These are phyloP conservation scores for Patella pellucida DNA, from an alignment of 2,888 invertebrate species.

Conservation along the genomic window DNA sequence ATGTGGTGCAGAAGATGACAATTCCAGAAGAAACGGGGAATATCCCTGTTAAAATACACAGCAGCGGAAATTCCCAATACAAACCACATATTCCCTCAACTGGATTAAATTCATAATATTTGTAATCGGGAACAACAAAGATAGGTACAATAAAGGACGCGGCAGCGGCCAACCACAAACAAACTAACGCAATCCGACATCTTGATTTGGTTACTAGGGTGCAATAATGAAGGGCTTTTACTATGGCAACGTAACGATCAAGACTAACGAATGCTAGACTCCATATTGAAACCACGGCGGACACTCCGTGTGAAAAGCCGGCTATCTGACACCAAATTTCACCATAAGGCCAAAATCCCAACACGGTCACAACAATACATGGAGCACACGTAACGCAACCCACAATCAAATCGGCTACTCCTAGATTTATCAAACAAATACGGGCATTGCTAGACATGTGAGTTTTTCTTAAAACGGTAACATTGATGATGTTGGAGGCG, in stretches of 20 bases:
- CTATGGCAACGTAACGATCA: conserved; percentile 46
- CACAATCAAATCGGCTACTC: conserved; percentile 42
- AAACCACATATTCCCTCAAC: conserved; percentile 39
- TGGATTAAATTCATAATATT: conserved; percentile 31
- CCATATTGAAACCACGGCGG: conserved; percentile 49
- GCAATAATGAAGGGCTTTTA: conserved; percentile 40
- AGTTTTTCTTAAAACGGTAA: conserved; percentile 35
- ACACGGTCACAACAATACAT: conserved; percentile 33
- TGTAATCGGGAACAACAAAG: conserved; percentile 30
- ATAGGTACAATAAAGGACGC: conserved; percentile 39
- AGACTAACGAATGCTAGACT: conserved; percentile 43
- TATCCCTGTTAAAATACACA: conserved; percentile 37
- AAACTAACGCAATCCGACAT: conserved; percentile 23
- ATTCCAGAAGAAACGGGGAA: conserved; percentile 41
- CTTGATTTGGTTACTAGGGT: conserved; percentile 26
- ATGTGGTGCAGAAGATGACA: conserved; percentile 36
- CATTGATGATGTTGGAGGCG: conserved; percentile 30
- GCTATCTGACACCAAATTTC: conserved; percentile 46
- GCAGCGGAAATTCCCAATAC: conserved; percentile 38
- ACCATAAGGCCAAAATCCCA: conserved; percentile 45
- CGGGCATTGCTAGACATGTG: conserved; percentile 41
- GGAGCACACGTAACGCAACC: conserved; percentile 44
- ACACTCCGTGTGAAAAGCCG: conserved; percentile 42
- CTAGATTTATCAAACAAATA: conserved; percentile 44
- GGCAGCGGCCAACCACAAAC: conserved; percentile 33